Base-by-base conservation (phyloP, 2,888 invertebrate species). In the Anagyrus pseudococci region DNA sequence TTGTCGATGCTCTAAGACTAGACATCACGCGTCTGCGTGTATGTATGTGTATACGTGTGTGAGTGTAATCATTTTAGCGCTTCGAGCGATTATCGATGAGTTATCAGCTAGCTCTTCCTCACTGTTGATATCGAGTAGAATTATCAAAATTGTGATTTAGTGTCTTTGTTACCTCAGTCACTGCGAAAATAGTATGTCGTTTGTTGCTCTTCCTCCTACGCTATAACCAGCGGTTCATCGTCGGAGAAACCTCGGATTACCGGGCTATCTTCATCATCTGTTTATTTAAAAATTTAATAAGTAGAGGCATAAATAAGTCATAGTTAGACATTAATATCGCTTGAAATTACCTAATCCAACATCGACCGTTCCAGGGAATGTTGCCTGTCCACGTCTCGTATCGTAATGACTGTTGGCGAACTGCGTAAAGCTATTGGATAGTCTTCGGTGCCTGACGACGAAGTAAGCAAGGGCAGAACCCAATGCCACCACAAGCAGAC, bases 191-290 rank as follows among this genome's bases (percentile, higher is more conserved):
- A 55, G 46, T 41, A 10, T 23, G 2, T 13, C 47, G 23, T 26
- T 19, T 20, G 33, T 19, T n/a, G 40, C 33, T 20, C 40, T 6
- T 19, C n/a, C 17, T 20, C 43, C 88, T 86, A 95, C 72, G 94
- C 94, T 79, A 95, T 91, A 72, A 96, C 94, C 71, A 96, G 85
- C 59, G 95, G 96, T 82, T 96, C 96, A 81, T 96, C 96, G 80
- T 96, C 96, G 0, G 94, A 92, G 82, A 96, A 96, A 26, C 94
- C 93, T 77, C 91, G 88, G 76, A 95, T 94, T 70, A 94, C 91
- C 40, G 95, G 95, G 73, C 91, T 89, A 75, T 94, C 92, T 75
- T 93, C 92, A 70, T 93, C 93, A 75, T 93, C 93, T 86, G 82
- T 66, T 77, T 72, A 75, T 73, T 74, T n/a, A n/a, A n/a, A n/a